These are phyloP conservation scores for Graptemys geographica DNA, from an alignment of 2,797 vertebrate species.

Conservation along the genomic window DNA sequence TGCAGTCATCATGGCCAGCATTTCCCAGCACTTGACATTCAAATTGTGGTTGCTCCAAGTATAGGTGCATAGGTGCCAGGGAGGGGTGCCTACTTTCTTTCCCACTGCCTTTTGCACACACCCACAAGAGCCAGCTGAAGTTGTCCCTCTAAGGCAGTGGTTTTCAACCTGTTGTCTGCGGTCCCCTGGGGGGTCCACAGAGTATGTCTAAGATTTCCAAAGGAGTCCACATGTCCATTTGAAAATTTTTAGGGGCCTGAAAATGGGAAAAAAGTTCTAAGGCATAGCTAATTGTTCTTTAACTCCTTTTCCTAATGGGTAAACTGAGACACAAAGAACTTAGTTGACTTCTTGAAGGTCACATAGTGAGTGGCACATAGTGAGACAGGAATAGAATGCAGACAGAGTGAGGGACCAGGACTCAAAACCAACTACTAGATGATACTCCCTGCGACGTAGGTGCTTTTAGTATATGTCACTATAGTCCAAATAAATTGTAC, in stretches of 20 bases:
- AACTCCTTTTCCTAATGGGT: neutral
- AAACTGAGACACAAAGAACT: neutral
- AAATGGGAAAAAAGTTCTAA: neutral
- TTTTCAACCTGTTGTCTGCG: no score
- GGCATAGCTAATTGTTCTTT: neutral
- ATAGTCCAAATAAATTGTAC: no score
- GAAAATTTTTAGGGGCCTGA: neutral
- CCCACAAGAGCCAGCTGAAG: neutral
- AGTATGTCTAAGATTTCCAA: neutral
- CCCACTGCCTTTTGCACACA: neutral
- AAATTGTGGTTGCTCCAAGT: neutral
- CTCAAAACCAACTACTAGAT: neutral
- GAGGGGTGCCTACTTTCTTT: neutral
- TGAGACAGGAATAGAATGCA: neutral
- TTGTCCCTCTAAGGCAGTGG: no score
- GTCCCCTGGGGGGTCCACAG: no score
- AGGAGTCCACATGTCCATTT: neutral
- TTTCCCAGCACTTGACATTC: neutral
- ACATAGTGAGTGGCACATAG: neutral
- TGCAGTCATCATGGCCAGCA: neutral
- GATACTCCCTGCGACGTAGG: neutral
- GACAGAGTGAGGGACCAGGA: no score
- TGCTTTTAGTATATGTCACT: neutral
- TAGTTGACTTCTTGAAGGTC: neutral
- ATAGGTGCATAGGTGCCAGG: neutral